These are phyloP conservation scores for Atethmia centrago DNA, from an alignment of 2,888 invertebrate genomes.

Conservation along the genomic window DNA sequence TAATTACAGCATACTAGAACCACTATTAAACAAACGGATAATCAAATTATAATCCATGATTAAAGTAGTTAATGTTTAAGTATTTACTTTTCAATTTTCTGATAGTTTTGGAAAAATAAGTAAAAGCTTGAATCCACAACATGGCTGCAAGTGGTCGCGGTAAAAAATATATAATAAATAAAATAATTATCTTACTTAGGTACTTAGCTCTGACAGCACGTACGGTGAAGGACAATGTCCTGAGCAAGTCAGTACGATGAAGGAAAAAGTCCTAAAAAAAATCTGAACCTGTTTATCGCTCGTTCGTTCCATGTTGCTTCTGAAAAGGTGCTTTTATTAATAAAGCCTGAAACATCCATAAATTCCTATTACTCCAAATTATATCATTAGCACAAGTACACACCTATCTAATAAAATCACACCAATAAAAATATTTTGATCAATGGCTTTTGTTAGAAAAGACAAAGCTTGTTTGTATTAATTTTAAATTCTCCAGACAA, in stretches of 20 bases:
- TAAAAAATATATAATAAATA: too few species aligned
- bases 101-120: neutral
- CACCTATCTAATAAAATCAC: neutral
- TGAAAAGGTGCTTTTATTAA: neutral
- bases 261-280: neutral
- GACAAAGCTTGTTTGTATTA: slow-evolving; percentile 9
- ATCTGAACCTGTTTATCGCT: neutral
- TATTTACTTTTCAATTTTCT: too few species aligned
- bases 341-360: neutral
- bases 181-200: neutral
- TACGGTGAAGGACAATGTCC: neutral
- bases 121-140: neutral
- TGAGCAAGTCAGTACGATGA: neutral
- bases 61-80: too few species aligned
- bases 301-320: neutral
- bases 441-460: slow-evolving; percentile 11
- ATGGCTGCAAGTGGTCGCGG: neutral
- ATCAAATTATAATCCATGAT: neutral
- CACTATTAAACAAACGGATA: neutral
- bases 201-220: neutral
- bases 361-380: neutral
- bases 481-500: slow-evolving; percentile 17
- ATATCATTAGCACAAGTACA: neutral
- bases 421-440: neutral
- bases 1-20: too few species aligned